A percentile compares a stretch with the other conserved stretches of the same genome.
Conservation (phyloP, 2,888 invertebrate genomes). For the Drosophila mayaguana region DNA sequence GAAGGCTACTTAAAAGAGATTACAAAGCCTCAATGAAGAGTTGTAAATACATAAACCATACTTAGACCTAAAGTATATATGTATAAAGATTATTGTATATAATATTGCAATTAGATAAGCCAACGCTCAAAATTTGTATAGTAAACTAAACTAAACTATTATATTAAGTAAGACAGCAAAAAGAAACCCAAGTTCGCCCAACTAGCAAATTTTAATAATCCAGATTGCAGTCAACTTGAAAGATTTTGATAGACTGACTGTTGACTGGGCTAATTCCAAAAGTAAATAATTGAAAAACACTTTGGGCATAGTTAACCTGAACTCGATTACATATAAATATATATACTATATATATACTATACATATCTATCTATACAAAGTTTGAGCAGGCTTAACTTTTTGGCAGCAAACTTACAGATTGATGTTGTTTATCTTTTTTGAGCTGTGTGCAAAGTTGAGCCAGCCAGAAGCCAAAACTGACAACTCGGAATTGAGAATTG, state of each 20-base stretch:
- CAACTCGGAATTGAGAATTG: constrained; percentile 16
- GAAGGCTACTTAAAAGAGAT: not conserved
- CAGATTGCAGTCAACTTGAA: not conserved
- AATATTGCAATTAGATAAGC: not conserved
- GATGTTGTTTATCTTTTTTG: constrained; percentile 70
- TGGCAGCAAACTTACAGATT: constrained; percentile 54
- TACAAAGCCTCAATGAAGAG: not conserved
- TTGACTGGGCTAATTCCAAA: constrained; percentile 33
- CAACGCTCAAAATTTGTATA: not conserved
- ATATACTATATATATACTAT: too few relatives aligned
- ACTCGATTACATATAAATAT: constrained; percentile 6
- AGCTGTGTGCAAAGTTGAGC: constrained; percentile 44
- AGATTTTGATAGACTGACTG: constrained; percentile 9
- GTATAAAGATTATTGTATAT: not conserved
- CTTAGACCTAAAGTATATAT: not conserved
- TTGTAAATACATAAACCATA: not conserved
- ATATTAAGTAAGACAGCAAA: not conserved
- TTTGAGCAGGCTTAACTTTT: constrained; percentile 41
- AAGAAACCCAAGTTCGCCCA: not conserved
- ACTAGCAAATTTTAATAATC: not conserved
- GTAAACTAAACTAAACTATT: not conserved
- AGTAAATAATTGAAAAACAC: constrained; percentile 54
- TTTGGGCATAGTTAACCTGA: constrained; percentile 29
- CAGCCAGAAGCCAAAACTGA: constrained; percentile 21
- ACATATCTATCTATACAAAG: constrained; percentile 8